A percentile compares a stretch with the other conserved stretches of the same genome.
These are phyloP conservation scores for Heliornis fulica DNA, from an alignment of 2,113 vertebrate species.

Conservation along the genomic window DNA sequence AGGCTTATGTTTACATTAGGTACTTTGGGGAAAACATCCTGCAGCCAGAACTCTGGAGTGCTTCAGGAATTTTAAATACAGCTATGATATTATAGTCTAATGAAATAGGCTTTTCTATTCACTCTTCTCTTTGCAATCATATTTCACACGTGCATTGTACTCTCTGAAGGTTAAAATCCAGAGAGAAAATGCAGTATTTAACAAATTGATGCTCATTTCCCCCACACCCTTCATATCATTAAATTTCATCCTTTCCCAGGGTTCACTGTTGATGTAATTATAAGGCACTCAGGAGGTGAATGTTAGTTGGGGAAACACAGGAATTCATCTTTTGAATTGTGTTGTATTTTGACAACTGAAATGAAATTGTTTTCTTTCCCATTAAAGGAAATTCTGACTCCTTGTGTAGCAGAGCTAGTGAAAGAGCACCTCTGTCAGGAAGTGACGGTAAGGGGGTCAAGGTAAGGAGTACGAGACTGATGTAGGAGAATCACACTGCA, in stretches of 20 bases:
- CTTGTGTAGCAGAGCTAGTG: neutral
- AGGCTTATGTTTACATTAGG: constrained; percentile 40
- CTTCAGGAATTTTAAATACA: constrained; percentile 56
- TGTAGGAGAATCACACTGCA: neutral
- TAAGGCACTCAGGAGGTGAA: constrained; percentile 49
- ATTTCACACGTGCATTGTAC: constrained; percentile 22
- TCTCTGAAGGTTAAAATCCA: constrained; percentile 47
- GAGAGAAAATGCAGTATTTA: constrained; percentile 42
- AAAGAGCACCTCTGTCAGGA: constrained; percentile 2
- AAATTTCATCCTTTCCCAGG: constrained; percentile 2
- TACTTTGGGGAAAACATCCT: constrained; percentile 36
- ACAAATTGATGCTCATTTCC: constrained; percentile 35
- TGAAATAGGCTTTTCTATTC: constrained; percentile 21
- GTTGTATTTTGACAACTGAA: constrained; percentile 36
- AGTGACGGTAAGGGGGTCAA: neutral
- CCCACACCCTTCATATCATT: neutral
- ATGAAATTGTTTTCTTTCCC: constrained; percentile 34
- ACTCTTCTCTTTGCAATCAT: constrained; percentile 4
- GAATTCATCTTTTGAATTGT: constrained; percentile 39
- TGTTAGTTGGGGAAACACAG: neutral
- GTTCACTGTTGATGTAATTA: constrained; percentile 33
- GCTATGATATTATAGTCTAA: constrained; percentile 18
- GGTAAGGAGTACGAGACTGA: neutral
- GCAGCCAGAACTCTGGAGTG: constrained; percentile 5
- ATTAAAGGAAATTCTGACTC: constrained; percentile 15